A percentile compares a stretch with the other conserved stretches of the same genome.
phyloP scores from a whole-genome alignment of 2,797 vertebrate genomes.

The Anguilla marmorata region DNA sequence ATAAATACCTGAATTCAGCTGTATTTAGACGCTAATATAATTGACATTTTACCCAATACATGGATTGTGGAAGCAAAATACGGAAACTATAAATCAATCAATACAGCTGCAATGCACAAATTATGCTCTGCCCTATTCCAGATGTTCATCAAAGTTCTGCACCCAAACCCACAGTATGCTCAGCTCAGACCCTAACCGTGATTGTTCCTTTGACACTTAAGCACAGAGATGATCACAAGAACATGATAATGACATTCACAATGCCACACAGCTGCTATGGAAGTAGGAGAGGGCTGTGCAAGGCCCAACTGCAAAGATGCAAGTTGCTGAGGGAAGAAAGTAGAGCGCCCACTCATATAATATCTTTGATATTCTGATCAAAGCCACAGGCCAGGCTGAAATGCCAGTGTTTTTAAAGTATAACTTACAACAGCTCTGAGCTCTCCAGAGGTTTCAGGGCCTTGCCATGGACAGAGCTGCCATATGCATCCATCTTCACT shows the following conservation, averaged over 20 bases:
- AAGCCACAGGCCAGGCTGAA: not conserved
- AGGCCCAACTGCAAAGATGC: not conserved
- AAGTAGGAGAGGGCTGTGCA: not conserved
- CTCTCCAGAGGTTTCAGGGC: slow-evolving; percentile 44
- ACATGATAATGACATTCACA: not conserved
- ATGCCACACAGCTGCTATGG: not conserved
- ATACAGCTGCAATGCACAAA: not conserved
- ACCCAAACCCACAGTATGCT: not conserved
- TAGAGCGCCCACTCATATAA: not conserved
- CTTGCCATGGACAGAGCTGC: slow-evolving; percentile 53
- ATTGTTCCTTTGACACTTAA: not conserved
- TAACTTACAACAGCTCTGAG: slow-evolving; percentile 77
- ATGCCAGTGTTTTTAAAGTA: not conserved
- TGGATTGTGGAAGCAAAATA: not conserved
- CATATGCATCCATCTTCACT: slow-evolving; percentile 77
- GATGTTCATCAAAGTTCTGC: not conserved
- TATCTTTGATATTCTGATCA: not conserved
- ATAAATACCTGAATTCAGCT: not conserved
- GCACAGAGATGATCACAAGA: not conserved
- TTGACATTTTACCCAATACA: not conserved
- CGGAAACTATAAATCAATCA: not conserved
- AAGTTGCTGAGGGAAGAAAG: not conserved
- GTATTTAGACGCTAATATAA: not conserved
- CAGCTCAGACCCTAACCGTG: not conserved
- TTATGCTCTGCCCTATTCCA: not conserved